Percentiles rank a stretch among this genome's conserved stretches.
Evolutionary conservation across 2,888 invertebrate species (phyloP).

Genomic region (Netelia fuscicornis): DNA sequence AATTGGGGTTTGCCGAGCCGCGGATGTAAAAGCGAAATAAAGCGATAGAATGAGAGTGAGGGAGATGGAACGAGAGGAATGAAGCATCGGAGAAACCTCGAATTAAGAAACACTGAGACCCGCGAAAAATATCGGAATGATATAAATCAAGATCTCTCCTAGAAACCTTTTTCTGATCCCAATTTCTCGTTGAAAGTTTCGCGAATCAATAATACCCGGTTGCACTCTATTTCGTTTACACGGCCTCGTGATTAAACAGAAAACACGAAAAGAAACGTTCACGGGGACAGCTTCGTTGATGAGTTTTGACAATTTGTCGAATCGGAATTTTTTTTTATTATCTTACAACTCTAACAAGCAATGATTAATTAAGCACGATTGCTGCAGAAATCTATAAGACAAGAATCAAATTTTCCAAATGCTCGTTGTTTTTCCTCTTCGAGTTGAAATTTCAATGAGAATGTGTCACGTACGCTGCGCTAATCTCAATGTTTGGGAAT

Average conservation of each 20-base stretch:
- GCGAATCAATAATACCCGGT: conserved; percentile 67
- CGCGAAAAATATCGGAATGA: conserved; percentile 83
- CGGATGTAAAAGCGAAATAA: conserved; percentile 39
- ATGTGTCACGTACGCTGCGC: neutral
- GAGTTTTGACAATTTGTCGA: conserved; percentile 28
- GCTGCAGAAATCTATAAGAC: neutral
- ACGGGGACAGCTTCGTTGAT: conserved; percentile 20
- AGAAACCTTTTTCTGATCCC: conserved; percentile 75
- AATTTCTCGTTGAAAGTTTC: conserved; percentile 73
- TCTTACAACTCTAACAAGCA: neutral
- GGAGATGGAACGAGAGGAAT: conserved; percentile 27
- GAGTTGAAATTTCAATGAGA: conserved; percentile 18
- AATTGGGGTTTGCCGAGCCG: conserved; percentile 69
- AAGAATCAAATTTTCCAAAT: neutral
- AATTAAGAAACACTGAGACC: conserved; percentile 84
- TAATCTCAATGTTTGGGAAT: neutral
- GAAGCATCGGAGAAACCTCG: conserved; percentile 74
- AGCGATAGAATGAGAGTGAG: conserved; percentile 22
- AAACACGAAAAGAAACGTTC: conserved; percentile 15
- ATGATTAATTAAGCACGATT: conserved; percentile 33
- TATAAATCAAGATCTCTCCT: conserved; percentile 81
- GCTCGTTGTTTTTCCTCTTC: neutral
- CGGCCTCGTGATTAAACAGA: conserved; percentile 34
- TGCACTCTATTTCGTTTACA: conserved; percentile 35
- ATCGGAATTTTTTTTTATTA: neutral